Percentiles rank a stretch among this genome's conserved stretches.
These are phyloP conservation scores for Synergus laeviventris DNA, from an alignment of 2,888 invertebrate genomes.

Conservation along the genomic window DNA sequence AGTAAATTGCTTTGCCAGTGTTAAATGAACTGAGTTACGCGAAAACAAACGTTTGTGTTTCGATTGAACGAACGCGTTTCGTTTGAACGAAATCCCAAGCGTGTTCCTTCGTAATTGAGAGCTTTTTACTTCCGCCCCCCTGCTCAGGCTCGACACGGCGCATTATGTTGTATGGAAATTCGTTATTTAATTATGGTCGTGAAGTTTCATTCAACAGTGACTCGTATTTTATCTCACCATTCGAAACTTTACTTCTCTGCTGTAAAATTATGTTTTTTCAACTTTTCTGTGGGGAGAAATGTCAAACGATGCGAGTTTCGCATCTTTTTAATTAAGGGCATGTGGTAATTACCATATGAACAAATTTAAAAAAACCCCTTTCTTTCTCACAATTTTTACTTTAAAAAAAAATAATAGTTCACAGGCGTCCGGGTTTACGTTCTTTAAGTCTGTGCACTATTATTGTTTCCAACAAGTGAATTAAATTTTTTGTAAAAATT, in stretches of 20 bases:
- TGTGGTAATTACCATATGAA: too few relatives aligned
- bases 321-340: not conserved
- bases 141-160: not conserved
- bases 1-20: conserved; percentile 50
- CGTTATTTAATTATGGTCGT: conserved; percentile 24
- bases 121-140: conserved; percentile 28
- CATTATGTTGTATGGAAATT: conserved; percentile 38
- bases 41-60: conserved; percentile 51
- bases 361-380: too few relatives aligned
- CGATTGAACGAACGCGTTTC: conserved; percentile 51
- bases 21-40: conserved; percentile 50
- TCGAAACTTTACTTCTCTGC: not conserved
- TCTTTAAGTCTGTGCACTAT: too few relatives aligned
- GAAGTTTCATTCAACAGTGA: conserved; percentile 16
- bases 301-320: not conserved
- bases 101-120: conserved; percentile 40
- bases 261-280: not conserved
- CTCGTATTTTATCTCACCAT: not conserved
- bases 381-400: too few relatives aligned
- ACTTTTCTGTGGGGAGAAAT: not conserved
- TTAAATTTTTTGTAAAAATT: too few relatives aligned
- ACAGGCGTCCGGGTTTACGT: too few relatives aligned
- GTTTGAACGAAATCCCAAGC: conserved; percentile 48
- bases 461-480: too few relatives aligned
- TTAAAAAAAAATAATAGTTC: too few relatives aligned